Evolutionary conservation across 2,888 invertebrate species (phyloP), one percentile per base, ranked within the genome.

Genomic region (Tetragonula carbonaria): DNA sequence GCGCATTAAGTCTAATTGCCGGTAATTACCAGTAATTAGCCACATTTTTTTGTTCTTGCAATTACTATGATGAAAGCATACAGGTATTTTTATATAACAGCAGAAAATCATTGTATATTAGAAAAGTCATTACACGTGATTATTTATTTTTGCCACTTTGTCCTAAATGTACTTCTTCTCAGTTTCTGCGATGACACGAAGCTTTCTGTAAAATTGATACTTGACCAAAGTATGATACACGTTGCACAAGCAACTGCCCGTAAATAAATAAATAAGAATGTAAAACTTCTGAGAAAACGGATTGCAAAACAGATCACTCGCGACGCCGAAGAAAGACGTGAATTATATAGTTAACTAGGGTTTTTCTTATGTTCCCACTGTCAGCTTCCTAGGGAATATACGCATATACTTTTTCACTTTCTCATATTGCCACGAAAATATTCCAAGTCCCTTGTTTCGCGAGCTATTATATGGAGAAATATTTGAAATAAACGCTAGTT

Each of bases 311-410:
- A 21, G 13, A 72, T 33, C 28, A 18, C 18, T 21, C 45, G 16
- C 5, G 18, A 72, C 23, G 18, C 14, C 18, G 28, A 59, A 38
- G 23, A 59, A 13, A 50, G 11, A 73, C 45, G 28, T 73, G 28
- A 45, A 45, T 59, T 45, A 5, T 28, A 23, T 13, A n/a, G 23
- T 73, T 62, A 73, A 73, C 59, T 73, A 59, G 13, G 45, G 18
- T 50, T 23, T 62, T 73, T 72, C 50, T 59, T 62, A 73, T 59
- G 45, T 45, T 28, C 57, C 38, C 38, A 72, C n/a, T 57, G 57
- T 18, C 8, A 18, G 13, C 28, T 5, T 23, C 21, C 28, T 59
- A 73, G 59, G 59, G 45, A 57, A 38, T 72, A 38, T 38, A 18
- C 38, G 18, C 16, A 38, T 21, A 8, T 45, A 14, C 13, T 51